Conservation (phyloP, 2,888 invertebrate genomes). For the Drosophila silvestris region DNA sequence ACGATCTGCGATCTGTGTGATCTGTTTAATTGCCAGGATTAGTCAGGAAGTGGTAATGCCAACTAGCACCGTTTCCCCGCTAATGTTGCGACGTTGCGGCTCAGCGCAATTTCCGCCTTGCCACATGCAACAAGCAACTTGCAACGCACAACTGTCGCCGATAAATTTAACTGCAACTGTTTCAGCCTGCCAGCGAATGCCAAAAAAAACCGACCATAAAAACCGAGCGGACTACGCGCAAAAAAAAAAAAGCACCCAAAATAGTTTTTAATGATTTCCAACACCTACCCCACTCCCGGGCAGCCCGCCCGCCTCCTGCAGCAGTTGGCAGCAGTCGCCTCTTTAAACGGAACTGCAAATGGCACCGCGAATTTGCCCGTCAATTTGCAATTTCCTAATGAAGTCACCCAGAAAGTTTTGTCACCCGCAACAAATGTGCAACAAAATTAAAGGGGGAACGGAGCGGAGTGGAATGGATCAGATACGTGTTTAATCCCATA, state of each 20-base stretch:
- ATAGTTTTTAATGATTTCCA: slow-evolving; percentile 61
- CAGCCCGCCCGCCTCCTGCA: background rate
- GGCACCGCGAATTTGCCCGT: slow-evolving; percentile 55
- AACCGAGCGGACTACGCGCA: slow-evolving; percentile 33
- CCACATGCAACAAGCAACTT: slow-evolving; percentile 12
- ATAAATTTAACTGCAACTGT: slow-evolving; percentile 70
- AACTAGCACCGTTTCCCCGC: background rate
- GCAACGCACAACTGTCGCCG: slow-evolving; percentile 72
- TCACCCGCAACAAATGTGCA: slow-evolving; percentile 31
- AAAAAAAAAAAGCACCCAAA: slow-evolving; percentile 44
- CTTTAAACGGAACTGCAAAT: slow-evolving; percentile 70
- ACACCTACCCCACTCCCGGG: slow-evolving; percentile 3
- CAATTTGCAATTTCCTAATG: slow-evolving; percentile 54
- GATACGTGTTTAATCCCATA: background rate
- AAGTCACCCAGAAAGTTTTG: slow-evolving; percentile 39
- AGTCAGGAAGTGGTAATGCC: slow-evolving; percentile 65
- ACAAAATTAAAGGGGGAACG: background rate
- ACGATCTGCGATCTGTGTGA: slow-evolving; percentile 34
- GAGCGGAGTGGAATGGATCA: background rate
- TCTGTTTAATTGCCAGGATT: slow-evolving; percentile 75
- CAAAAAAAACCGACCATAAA: slow-evolving; percentile 55
- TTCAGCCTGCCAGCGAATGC: slow-evolving; percentile 20
- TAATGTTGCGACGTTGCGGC: slow-evolving; percentile 48
- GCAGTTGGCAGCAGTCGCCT: slow-evolving; percentile 28
- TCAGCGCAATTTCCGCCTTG: slow-evolving; percentile 73